A percentile compares a stretch with the other conserved stretches of the same genome.
These are phyloP conservation scores for Agrochola lota DNA, from an alignment of 2,888 invertebrate genomes.

Conservation along the genomic window DNA sequence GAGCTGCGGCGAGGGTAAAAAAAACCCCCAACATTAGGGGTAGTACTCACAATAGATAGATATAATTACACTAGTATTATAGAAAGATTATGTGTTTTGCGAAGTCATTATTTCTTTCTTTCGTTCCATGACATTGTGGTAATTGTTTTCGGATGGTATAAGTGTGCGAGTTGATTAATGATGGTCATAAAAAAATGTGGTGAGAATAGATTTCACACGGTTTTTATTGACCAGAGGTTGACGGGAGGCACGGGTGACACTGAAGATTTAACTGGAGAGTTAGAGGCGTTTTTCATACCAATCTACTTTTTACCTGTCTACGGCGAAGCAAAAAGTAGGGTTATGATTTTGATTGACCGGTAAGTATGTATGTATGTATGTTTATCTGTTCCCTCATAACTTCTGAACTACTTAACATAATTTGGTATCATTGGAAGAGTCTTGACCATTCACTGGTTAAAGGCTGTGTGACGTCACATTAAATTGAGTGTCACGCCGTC, in stretches of 20 bases:
- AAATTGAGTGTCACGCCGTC: too few species aligned
- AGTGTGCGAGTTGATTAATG: conserved; percentile 56
- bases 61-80: conserved; percentile 84
- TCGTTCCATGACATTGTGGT: conserved; percentile 48
- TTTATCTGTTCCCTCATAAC: too few species aligned
- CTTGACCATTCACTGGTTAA: too few species aligned
- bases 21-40: conserved; percentile 62
- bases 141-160: conserved; percentile 53
- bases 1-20: conserved; percentile 65
- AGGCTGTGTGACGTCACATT: too few species aligned
- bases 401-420: too few species aligned
- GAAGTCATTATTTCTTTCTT: conserved; percentile 71
- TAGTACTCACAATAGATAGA: conserved; percentile 77
- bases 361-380: too few species aligned
- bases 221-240: conserved; percentile 8
- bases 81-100: conserved; percentile 79
- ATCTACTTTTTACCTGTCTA: background rate
- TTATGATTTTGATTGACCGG: too few species aligned
- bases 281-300: background rate
- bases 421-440: too few species aligned
- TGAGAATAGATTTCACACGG: conserved; percentile 37
- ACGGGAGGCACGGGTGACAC: background rate
- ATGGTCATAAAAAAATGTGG: conserved; percentile 13
- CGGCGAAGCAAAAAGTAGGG: too few species aligned
- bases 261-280: background rate